Evolutionary conservation across 2,113 vertebrate genomes (phyloP).

Genomic region (Anseranas semipalmata): DNA sequence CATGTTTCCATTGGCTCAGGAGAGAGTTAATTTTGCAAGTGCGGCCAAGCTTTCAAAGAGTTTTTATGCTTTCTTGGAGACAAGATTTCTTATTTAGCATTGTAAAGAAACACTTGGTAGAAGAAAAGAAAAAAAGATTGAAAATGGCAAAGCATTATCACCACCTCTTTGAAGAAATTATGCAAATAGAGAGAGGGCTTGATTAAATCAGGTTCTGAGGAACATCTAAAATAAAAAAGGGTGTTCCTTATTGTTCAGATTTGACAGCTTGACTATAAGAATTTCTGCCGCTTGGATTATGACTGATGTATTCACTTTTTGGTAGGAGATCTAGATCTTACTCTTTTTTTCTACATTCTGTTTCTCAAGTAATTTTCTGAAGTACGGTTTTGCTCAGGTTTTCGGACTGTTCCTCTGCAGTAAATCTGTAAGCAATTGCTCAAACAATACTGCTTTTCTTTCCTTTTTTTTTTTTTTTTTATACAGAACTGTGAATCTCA

Average conservation of each 20-base stretch:
- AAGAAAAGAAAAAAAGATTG: background rate
- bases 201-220: slow-evolving; percentile 29
- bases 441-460: background rate
- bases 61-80: background rate
- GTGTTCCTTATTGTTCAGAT: slow-evolving; percentile 28
- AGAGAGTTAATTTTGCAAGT: background rate
- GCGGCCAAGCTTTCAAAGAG: background rate
- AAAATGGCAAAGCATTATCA: background rate
- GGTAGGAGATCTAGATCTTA: background rate
- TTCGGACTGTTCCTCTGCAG: background rate
- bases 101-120: background rate
- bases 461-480: background rate
- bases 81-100: background rate
- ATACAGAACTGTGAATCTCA: background rate
- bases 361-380: slow-evolving; percentile 22
- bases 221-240: slow-evolving; percentile 5
- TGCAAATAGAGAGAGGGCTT: background rate
- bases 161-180: background rate
- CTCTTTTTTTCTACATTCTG: background rate
- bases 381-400: background rate
- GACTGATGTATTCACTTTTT: background rate
- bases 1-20: background rate
- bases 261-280: slow-evolving; percentile 32
- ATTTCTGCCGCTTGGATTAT: slow-evolving; percentile 9
- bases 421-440: background rate